Percentiles rank a stretch among this genome's conserved stretches.
Evolutionary conservation across 2,113 vertebrate species (phyloP).

Genomic region (Neofelis nebulosa): DNA sequence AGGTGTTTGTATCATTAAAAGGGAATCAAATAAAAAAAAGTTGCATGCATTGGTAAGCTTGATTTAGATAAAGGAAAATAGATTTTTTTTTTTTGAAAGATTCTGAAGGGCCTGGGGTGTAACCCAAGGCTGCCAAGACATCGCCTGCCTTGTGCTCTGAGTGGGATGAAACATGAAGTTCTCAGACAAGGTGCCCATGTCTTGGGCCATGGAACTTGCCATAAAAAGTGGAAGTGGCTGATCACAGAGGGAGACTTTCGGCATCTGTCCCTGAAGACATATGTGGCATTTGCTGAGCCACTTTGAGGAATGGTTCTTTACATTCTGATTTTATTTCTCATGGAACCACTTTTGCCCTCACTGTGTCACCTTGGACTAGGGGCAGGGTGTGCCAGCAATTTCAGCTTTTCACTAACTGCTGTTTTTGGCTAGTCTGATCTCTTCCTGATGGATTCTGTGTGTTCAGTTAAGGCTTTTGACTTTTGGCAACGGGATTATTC

Average conservation of each 20-base stretch:
- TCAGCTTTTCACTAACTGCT: slow-evolving; percentile 55
- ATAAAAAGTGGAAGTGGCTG: neutral
- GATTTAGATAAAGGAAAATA: slow-evolving; percentile 1
- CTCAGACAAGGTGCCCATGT: neutral
- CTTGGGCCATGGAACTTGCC: neutral
- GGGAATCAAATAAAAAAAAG: neutral
- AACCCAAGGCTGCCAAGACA: neutral
- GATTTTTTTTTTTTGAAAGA: neutral
- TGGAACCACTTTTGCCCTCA: neutral
- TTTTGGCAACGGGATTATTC: slow-evolving; percentile 46
- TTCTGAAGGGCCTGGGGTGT: neutral
- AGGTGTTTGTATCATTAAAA: neutral
- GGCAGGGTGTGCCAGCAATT: neutral
- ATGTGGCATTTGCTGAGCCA: neutral
- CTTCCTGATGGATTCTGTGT: slow-evolving; percentile 33
- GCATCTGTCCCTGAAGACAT: neutral
- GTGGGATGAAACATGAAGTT: neutral
- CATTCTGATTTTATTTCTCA: neutral
- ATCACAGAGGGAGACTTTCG: neutral
- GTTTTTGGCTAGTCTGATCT: slow-evolving; percentile 40
- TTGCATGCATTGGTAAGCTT: neutral
- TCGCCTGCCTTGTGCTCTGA: neutral
- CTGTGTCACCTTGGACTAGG: neutral
- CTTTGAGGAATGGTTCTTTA: neutral
- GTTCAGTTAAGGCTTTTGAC: slow-evolving; percentile 59